Evolutionary conservation across 1,140 invertebrate species (phyloP).

Genomic region (Rhagoletis zephyria): DNA sequence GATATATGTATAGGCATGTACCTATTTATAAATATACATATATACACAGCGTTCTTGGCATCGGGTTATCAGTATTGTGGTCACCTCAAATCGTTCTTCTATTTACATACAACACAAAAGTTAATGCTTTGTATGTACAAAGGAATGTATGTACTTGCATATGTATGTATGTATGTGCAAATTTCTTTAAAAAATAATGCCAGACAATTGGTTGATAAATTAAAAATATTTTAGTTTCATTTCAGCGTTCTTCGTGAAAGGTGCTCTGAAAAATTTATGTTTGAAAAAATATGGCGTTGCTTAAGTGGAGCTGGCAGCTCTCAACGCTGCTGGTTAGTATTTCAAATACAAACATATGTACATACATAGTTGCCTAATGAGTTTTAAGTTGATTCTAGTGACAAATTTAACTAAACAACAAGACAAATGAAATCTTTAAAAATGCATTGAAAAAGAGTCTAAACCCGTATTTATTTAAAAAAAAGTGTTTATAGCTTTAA

Average conservation of each 20-base stretch:
- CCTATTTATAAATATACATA: too few relatives aligned
- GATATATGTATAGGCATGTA: too few relatives aligned
- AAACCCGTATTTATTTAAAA: too few relatives aligned
- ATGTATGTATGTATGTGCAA: too few relatives aligned
- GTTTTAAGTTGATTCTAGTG: too few relatives aligned
- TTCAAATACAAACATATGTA: too few relatives aligned
- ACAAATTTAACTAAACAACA: too few relatives aligned
- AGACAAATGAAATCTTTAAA: too few relatives aligned
- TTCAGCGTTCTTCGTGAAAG: background rate
- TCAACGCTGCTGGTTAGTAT: constrained; percentile 25
- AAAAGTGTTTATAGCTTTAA: too few relatives aligned
- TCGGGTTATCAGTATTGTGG: background rate
- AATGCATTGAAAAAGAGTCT: too few relatives aligned
- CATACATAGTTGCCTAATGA: too few relatives aligned
- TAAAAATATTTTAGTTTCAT: background rate
- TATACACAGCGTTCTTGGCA: background rate
- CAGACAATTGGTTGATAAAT: background rate
- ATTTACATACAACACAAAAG: background rate
- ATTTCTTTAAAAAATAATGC: background rate
- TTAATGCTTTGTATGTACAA: background rate
- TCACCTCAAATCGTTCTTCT: background rate
- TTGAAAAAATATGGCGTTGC: background rate
- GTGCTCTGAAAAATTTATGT: background rate
- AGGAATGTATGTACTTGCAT: background rate
- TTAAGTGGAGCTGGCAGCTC: background rate